Percentiles rank a stretch among this genome's conserved stretches.
phyloP scores from a whole-genome alignment of 30 jellyfish, hydroid and myxozoan genomes.

The Morbakka virulenta region DNA sequence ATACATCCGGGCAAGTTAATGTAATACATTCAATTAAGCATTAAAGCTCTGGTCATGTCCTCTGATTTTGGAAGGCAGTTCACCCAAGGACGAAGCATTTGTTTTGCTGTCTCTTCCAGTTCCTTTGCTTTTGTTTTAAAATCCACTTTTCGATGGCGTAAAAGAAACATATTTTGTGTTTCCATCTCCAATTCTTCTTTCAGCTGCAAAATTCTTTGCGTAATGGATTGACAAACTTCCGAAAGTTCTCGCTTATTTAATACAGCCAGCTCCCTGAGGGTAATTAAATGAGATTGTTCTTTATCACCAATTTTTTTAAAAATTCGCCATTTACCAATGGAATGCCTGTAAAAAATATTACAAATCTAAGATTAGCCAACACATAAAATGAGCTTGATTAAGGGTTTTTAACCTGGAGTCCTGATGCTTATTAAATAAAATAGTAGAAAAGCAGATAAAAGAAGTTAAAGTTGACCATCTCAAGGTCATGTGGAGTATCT shows the following conservation, averaged over 20 bases:
- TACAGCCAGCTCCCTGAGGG: not conserved
- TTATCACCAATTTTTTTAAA: too few relatives aligned
- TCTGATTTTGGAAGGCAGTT: not conserved
- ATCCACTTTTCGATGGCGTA: not conserved
- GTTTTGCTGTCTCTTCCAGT: constrained; percentile 5
- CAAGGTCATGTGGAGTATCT: too few relatives aligned
- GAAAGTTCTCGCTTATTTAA: not conserved
- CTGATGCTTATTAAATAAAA: too few relatives aligned
- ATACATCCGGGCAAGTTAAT: too few relatives aligned
- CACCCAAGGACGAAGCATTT: not conserved
- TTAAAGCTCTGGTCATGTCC: constrained; percentile 1
- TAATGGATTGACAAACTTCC: not conserved
- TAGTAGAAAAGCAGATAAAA: too few relatives aligned
- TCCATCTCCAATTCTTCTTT: not conserved
- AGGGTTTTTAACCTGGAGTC: too few relatives aligned
- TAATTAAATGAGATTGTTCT: not conserved
- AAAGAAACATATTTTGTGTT: too few relatives aligned
- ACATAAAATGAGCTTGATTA: too few relatives aligned
- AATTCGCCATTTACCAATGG: too few relatives aligned
- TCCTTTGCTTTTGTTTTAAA: not conserved
- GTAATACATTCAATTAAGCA: not conserved
- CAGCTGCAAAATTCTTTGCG: not conserved
- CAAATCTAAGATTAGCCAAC: too few relatives aligned
- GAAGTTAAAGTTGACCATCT: too few relatives aligned
- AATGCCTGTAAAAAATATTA: too few relatives aligned